Conservation (phyloP, 64 coral and sea anemone genomes). For the Anthopleura sola region DNA sequence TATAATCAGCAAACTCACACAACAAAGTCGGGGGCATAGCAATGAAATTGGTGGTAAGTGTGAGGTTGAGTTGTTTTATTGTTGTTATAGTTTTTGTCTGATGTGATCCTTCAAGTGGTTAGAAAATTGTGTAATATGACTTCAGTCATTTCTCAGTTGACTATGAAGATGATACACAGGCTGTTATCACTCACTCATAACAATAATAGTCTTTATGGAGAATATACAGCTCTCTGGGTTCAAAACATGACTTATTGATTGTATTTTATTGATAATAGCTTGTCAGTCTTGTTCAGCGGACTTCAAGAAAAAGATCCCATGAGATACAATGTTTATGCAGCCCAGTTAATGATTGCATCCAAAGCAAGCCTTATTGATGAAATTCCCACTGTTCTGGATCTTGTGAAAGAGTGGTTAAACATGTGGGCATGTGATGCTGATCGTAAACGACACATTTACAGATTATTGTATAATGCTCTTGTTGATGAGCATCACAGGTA, state of each 20-base stretch:
- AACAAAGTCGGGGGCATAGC: too few species aligned
- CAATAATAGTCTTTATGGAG: too few species aligned
- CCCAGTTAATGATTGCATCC: constrained; percentile 68
- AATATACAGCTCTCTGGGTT: too few species aligned
- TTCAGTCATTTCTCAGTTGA: too few species aligned
- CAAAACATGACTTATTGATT: neutral
- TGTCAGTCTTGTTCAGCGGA: constrained; percentile 82
- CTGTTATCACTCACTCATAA: too few species aligned
- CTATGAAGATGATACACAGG: too few species aligned
- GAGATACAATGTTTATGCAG: constrained; percentile 86
- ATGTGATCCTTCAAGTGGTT: too few species aligned
- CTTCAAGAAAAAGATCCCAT: constrained; percentile 84
- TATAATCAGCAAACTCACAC: too few species aligned
- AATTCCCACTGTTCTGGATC: constrained; percentile 65
- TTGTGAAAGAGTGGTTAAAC: constrained; percentile 78
- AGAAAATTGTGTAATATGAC: too few species aligned
- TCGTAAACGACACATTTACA: constrained; percentile 68
- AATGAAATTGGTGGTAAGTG: too few species aligned
- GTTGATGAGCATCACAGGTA: constrained; percentile 84
- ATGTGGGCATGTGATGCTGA: constrained; percentile 76
- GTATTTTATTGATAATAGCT: constrained; percentile 16
- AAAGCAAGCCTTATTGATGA: constrained; percentile 79
- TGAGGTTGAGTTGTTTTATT: too few species aligned
- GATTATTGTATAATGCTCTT: constrained; percentile 76
- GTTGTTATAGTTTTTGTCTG: too few species aligned